phyloP scores from a whole-genome alignment of 2,888 invertebrate species.

The Agrochola lota region DNA sequence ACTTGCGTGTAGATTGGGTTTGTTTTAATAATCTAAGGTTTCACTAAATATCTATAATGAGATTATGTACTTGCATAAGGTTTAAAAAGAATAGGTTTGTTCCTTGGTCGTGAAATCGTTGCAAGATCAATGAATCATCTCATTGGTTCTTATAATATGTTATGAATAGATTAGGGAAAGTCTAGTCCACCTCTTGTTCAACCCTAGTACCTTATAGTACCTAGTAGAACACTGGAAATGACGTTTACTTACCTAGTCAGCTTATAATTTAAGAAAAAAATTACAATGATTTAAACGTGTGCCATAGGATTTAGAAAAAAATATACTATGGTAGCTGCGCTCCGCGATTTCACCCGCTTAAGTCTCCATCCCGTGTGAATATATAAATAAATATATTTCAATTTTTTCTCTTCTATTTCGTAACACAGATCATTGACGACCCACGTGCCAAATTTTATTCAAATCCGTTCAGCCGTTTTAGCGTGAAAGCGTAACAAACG shows the following conservation, averaged over 20 bases:
- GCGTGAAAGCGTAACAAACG: no score
- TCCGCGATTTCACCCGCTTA: no score
- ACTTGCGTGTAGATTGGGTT: constrained; percentile 25
- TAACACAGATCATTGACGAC: no score
- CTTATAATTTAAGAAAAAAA: not conserved
- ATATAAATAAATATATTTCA: no score
- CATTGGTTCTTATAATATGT: not conserved
- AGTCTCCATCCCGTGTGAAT: no score
- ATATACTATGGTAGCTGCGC: no score
- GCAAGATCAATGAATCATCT: not conserved
- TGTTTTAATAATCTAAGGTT: not conserved
- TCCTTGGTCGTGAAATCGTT: not conserved
- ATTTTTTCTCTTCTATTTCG: no score
- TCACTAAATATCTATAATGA: not conserved
- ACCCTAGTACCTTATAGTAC: not conserved
- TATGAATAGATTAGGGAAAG: not conserved
- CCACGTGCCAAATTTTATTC: no score
- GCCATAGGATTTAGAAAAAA: not conserved
- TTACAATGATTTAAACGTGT: not conserved
- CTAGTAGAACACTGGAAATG: not conserved
- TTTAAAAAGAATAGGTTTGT: not conserved
- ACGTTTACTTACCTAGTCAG: not conserved
- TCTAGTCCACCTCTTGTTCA: not conserved
- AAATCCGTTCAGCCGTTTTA: no score
- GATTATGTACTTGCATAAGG: not conserved